phyloP scores from a whole-genome alignment of 2,888 invertebrate species.

The Meteorus cinctellus region DNA sequence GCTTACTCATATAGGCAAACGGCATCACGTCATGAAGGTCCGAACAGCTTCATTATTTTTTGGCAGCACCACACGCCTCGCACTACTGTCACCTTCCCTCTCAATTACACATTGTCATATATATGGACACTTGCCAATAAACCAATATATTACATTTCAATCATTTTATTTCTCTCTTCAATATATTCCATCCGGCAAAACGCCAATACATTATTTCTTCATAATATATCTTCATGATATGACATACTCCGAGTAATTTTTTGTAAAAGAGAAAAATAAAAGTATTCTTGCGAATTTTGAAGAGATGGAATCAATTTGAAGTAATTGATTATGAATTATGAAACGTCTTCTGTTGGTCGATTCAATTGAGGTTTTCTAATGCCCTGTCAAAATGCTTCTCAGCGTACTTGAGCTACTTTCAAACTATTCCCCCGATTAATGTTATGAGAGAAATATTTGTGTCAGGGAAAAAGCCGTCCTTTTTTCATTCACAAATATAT shows the following conservation, averaged over 20 bases:
- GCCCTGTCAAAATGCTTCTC: too few species aligned
- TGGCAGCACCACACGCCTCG: conserved; percentile 10
- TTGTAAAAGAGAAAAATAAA: too few species aligned
- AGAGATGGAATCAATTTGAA: too few species aligned
- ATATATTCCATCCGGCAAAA: neutral
- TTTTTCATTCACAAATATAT: neutral
- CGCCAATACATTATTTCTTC: neutral
- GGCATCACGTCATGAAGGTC: conserved; percentile 31
- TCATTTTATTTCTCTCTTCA: conserved; percentile 18
- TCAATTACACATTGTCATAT: neutral
- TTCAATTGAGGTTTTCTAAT: too few species aligned
- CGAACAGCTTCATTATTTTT: conserved; percentile 60
- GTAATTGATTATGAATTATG: too few species aligned
- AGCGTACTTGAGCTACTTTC: neutral
- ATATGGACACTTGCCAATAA: conserved; percentile 17
- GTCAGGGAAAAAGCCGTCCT: neutral
- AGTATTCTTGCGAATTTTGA: too few species aligned
- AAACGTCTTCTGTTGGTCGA: too few species aligned
- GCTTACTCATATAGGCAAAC: conserved; percentile 33
- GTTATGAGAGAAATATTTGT: neutral
- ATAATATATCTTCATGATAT: neutral
- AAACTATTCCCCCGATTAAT: neutral
- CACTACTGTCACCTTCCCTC: neutral
- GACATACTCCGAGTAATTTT: too few species aligned
- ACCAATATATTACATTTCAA: conserved; percentile 24